Conservation (phyloP, 2,797 vertebrate species). For the Sciurus carolinensis region DNA sequence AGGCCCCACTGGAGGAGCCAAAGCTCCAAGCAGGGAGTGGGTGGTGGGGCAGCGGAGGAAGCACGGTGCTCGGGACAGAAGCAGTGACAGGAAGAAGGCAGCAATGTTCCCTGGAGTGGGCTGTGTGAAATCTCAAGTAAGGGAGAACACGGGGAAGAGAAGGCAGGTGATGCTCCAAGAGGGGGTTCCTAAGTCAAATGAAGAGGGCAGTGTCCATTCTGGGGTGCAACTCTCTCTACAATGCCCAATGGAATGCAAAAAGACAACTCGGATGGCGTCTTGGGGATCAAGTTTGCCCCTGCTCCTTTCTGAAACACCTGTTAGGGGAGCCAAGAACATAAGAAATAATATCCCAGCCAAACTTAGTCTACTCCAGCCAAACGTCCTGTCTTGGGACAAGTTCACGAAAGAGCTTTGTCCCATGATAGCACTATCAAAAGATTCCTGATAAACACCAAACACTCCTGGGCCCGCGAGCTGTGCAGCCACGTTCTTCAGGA, state of each 20-base stretch:
- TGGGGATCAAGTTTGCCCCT: background rate
- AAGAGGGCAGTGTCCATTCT: background rate
- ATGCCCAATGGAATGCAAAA: background rate
- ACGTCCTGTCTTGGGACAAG: background rate
- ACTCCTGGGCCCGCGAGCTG: fast-evolving
- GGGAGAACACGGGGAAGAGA: background rate
- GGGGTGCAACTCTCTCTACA: background rate
- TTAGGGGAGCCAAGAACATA: background rate
- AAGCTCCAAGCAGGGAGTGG: background rate
- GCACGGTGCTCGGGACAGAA: too few species aligned
- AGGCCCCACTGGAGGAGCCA: background rate
- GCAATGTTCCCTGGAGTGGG: background rate
- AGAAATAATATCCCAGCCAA: background rate
- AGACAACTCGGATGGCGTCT: fast-evolving
- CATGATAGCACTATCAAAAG: background rate
- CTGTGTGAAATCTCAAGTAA: background rate
- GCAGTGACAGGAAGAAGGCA: background rate
- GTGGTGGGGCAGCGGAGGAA: background rate
- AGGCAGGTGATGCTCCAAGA: background rate
- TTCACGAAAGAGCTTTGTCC: constrained; percentile 52
- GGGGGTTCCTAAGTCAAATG: background rate
- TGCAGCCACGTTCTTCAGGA: background rate
- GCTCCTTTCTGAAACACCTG: background rate
- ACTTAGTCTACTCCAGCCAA: background rate
- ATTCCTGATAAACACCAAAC: background rate